phyloP scores from a whole-genome alignment of 2,797 vertebrate species.

The Gila robusta region DNA sequence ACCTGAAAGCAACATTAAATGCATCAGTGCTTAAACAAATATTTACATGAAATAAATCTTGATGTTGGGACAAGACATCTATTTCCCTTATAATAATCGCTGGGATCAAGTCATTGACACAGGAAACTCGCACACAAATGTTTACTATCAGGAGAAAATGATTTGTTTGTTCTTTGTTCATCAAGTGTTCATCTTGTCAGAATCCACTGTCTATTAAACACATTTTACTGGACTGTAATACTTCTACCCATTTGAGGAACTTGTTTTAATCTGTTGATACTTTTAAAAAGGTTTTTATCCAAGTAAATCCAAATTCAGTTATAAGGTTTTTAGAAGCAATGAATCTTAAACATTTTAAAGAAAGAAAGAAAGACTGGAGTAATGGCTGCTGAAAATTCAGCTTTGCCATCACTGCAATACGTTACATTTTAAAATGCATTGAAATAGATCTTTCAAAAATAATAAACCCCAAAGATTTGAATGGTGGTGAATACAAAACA shows the following conservation, averaged over 20 bases:
- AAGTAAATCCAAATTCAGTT: background rate
- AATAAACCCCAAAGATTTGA: background rate
- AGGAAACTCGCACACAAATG: too few relatives aligned
- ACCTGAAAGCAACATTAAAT: too few relatives aligned
- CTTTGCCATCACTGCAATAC: background rate
- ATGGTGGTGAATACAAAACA: background rate
- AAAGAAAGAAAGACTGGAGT: background rate
- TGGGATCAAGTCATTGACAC: too few relatives aligned
- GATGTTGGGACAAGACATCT: too few relatives aligned
- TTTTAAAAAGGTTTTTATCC: background rate
- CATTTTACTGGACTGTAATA: background rate
- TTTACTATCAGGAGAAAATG: too few relatives aligned
- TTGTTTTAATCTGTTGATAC: background rate
- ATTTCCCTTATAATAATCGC: too few relatives aligned
- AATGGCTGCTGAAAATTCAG: background rate
- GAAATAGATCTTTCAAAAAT: background rate
- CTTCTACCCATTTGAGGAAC: too few relatives aligned
- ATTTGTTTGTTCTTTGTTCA: too few relatives aligned
- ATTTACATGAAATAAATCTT: too few relatives aligned
- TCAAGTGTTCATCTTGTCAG: background rate
- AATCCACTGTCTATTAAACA: background rate
- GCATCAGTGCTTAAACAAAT: too few relatives aligned
- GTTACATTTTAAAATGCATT: background rate
- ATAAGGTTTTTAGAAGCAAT: background rate
- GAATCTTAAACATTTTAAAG: background rate